Base-by-base conservation (phyloP, 1,140 invertebrate species). In the Drosophila jambulina region DNA sequence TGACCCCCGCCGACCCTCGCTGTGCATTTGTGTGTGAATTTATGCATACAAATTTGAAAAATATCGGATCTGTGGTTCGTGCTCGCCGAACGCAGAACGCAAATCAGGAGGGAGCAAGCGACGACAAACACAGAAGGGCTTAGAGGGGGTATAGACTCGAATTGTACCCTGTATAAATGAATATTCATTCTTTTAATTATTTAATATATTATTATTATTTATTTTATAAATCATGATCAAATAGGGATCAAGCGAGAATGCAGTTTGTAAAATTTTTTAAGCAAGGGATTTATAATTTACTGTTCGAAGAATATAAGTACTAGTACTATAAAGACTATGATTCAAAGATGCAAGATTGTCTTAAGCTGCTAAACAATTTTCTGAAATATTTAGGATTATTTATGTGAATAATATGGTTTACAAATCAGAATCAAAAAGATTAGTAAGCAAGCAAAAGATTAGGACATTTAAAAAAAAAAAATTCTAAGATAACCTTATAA, bases 61-160 rank as follows among this genome's bases (percentile, higher is more conserved):
- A 87, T 91, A 91, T 91, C 87, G 88, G 83, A 91, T 82, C 84
- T 91, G 88, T 91, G 88, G 78, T 91, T 91, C 88, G 88, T 91
- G 88, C 80, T 71, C 84, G 68, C 78, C 78, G 57, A 79, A 71
- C 78, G 75, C 70, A 87, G 77, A 65, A 68, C 62, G 65, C 56
- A 75, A 83, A 62, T 75, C 23, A 46, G 45, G 45, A 57, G 34
- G 38, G 38, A 61, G 36, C 25, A 70, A 45, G 61, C 59, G 54
- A 62, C 60, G 58, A 77, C 21, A 68, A 67, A 63, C 6, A 32
- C 12, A 2, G 23, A 27, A 4, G 46, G 40, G 19, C 27, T 4
- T 15, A 1, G n/a, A 8, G 12, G 12, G 6, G 4, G 7, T 2
- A 3, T 9, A 1, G 9, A 15, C 53, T n/a, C 12, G 1, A 4